These are phyloP conservation scores for Momotus momota DNA, from an alignment of 2,797 vertebrate genomes.

Conservation along the genomic window DNA sequence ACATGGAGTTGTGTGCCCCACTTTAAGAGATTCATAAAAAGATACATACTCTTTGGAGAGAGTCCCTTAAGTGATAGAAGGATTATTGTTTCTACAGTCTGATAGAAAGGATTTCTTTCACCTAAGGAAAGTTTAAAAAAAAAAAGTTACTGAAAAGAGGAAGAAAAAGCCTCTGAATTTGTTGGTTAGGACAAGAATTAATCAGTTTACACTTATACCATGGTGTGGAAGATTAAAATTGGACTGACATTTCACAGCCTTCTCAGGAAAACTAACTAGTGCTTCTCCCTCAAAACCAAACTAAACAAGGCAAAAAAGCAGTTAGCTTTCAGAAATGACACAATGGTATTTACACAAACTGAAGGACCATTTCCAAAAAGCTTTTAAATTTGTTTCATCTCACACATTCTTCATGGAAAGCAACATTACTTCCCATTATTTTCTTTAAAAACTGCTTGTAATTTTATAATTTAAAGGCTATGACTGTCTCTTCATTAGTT, in stretches of 20 bases:
- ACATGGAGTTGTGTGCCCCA: neutral
- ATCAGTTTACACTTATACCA: neutral
- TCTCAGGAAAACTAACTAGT: neutral
- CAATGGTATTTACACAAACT: neutral
- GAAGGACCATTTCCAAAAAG: neutral
- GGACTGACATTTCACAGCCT: neutral
- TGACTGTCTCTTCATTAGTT: neutral
- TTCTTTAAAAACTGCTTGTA: neutral
- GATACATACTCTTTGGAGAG: neutral
- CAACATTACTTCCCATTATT: neutral
- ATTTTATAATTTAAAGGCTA: neutral
- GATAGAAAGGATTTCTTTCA: neutral
- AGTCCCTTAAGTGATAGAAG: neutral
- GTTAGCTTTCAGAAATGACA: neutral
- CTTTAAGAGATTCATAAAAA: neutral
- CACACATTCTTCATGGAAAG: neutral
- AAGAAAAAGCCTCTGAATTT: neutral
- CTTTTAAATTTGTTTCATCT: neutral
- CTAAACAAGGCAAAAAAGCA: neutral
- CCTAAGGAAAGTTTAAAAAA: neutral
- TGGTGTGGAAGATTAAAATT: neutral
- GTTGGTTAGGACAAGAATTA: neutral
- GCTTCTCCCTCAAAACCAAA: neutral
- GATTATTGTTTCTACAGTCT: neutral
- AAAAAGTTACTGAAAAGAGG: neutral